These are phyloP conservation scores for Mormyrus hasselquistii DNA, from an alignment of 2,797 vertebrate species.

Conservation along the genomic window DNA sequence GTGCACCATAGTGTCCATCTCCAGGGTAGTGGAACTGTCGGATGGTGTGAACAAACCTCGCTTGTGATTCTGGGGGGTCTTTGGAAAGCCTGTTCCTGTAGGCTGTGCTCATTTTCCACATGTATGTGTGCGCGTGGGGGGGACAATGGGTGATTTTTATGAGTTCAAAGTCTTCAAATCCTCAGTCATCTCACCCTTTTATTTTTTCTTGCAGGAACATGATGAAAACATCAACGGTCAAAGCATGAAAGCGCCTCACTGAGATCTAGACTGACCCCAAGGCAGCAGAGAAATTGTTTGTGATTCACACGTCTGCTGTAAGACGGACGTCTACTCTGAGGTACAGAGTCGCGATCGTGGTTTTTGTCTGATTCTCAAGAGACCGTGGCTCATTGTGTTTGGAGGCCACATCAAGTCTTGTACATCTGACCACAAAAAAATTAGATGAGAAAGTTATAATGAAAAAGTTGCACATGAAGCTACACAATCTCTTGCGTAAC, in stretches of 20 bases:
- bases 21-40: background rate
- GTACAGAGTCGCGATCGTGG: constrained; percentile 27
- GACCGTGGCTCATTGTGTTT: background rate
- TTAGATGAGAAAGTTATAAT: background rate
- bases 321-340: constrained; percentile 38
- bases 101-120: constrained; percentile 16
- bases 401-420: background rate
- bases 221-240: constrained; percentile 49
- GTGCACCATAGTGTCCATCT: background rate
- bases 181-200: background rate
- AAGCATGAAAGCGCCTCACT: constrained; percentile 62
- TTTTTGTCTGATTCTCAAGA: background rate
- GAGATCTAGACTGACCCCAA: constrained; percentile 64
- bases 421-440: background rate
- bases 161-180: constrained; percentile 23
- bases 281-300: constrained; percentile 40
- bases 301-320: constrained; percentile 49
- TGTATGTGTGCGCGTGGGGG: background rate
- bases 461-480: background rate
- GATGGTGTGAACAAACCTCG: background rate
- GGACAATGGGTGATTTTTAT: constrained; percentile 32
- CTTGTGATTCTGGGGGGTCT: background rate
- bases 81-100: constrained; percentile 8
- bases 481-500: background rate
- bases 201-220: constrained; percentile 22